phyloP scores from a whole-genome alignment of 2,113 vertebrate genomes.

The Ceuthmochares aereus region DNA sequence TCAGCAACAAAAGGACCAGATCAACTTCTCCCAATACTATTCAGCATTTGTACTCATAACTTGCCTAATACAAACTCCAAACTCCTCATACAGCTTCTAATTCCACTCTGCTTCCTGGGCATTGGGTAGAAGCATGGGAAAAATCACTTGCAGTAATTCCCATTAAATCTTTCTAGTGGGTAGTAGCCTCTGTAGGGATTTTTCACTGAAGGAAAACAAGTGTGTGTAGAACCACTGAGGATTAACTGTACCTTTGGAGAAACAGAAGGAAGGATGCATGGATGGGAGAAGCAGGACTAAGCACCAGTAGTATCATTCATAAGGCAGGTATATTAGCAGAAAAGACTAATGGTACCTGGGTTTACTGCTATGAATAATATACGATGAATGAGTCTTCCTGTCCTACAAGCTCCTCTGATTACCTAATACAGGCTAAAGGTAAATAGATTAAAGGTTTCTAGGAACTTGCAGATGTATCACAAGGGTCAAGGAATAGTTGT shows the following conservation, averaged over 20 bases:
- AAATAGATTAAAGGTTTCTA: background rate
- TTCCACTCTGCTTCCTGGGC: rapidly evolving
- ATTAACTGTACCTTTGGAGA: background rate
- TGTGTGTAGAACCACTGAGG: background rate
- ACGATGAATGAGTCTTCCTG: background rate
- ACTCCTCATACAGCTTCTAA: background rate
- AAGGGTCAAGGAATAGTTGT: background rate
- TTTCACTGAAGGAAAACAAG: background rate
- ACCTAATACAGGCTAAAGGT: background rate
- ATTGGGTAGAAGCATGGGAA: background rate
- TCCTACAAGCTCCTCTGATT: background rate
- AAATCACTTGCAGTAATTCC: background rate
- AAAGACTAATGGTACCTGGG: background rate
- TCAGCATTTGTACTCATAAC: background rate
- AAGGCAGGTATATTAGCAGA: background rate
- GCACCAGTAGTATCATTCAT: background rate
- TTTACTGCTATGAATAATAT: background rate
- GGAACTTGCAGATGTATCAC: background rate
- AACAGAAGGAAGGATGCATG: background rate
- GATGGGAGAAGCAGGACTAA: background rate
- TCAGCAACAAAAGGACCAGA: background rate
- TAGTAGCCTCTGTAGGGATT: background rate
- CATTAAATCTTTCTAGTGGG: background rate
- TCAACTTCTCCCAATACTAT: background rate
- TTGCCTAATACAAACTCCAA: background rate